A percentile compares a stretch with the other conserved stretches of the same genome.
Conservation (phyloP, 2,113 vertebrate genomes). For the Diphyllodes magnificus region DNA sequence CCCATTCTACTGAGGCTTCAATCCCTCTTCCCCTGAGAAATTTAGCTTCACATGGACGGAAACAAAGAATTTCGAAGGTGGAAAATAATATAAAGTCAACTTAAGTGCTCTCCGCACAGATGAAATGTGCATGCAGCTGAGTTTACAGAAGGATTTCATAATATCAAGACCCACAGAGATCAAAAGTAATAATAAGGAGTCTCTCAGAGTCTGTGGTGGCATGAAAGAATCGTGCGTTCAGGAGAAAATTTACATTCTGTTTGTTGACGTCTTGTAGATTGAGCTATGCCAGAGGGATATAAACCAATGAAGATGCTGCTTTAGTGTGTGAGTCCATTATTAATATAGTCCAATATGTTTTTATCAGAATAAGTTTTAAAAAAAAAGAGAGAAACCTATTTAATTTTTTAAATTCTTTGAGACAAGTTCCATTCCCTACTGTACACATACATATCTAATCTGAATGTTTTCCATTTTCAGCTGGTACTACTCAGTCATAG, state of each 20-base stretch:
- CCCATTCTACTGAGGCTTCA: conserved; percentile 14
- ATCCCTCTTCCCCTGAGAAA: not conserved
- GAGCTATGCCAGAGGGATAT: conserved; percentile 38
- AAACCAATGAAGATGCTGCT: conserved; percentile 38
- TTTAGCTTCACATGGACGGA: not conserved
- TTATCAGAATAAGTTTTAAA: not conserved
- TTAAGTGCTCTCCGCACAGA: conserved; percentile 22
- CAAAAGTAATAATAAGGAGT: conserved; percentile 44
- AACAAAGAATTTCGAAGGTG: conserved; percentile 16
- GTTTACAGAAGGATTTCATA: conserved; percentile 51
- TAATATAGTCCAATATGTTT: not conserved
- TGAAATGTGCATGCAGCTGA: not conserved
- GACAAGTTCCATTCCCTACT: not conserved
- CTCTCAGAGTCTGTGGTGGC: conserved; percentile 4
- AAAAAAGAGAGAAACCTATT: not conserved
- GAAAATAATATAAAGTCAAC: not conserved
- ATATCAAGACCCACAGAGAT: conserved; percentile 17
- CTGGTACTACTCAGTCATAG: not conserved
- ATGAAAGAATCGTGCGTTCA: not conserved
- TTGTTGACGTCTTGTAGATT: conserved; percentile 18
- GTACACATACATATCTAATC: not conserved
- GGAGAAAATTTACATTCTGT: conserved; percentile 44
- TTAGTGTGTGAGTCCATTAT: not conserved
- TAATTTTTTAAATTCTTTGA: not conserved
- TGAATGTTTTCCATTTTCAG: not conserved